These are phyloP conservation scores for Keiferia lycopersicella DNA, from an alignment of 2,888 invertebrate species.

Conservation along the genomic window DNA sequence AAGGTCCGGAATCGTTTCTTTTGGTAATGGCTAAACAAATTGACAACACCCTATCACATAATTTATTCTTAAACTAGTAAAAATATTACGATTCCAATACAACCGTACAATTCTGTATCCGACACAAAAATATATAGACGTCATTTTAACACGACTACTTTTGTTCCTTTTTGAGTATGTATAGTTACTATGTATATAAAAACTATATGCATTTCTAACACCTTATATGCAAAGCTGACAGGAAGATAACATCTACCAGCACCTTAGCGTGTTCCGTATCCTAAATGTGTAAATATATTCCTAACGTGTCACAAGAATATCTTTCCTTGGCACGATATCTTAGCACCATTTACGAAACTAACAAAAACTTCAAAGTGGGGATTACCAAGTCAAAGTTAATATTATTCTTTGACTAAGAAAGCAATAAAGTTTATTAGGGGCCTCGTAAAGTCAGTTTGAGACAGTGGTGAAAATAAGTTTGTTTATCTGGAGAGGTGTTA, in stretches of 20 bases:
- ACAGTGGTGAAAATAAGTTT: not conserved
- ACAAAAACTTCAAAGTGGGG: slow-evolving; percentile 13
- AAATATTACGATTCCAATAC: no score
- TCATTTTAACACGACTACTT: no score
- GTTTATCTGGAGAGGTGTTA: not conserved
- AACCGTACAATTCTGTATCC: no score
- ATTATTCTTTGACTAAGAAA: slow-evolving; percentile 11
- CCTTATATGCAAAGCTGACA: slow-evolving; percentile 12
- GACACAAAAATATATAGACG: no score
- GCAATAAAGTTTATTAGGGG: not conserved
- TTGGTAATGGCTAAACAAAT: no score
- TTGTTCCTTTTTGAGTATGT: no score
- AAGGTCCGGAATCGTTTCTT: no score
- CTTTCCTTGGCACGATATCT: not conserved
- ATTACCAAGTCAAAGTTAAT: slow-evolving; percentile 17
- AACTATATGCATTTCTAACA: not conserved
- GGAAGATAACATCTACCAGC: slow-evolving; percentile 5
- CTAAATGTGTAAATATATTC: slow-evolving; percentile 9
- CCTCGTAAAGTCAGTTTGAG: not conserved
- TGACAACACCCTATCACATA: no score
- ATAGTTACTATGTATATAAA: no score
- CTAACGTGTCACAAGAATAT: not conserved
- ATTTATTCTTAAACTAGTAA: no score
- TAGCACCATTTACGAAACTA: slow-evolving; percentile 9
- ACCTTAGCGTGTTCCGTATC: not conserved